These are phyloP conservation scores for Drosophila pullipes DNA, from an alignment of 2,888 invertebrate genomes.

Conservation along the genomic window DNA sequence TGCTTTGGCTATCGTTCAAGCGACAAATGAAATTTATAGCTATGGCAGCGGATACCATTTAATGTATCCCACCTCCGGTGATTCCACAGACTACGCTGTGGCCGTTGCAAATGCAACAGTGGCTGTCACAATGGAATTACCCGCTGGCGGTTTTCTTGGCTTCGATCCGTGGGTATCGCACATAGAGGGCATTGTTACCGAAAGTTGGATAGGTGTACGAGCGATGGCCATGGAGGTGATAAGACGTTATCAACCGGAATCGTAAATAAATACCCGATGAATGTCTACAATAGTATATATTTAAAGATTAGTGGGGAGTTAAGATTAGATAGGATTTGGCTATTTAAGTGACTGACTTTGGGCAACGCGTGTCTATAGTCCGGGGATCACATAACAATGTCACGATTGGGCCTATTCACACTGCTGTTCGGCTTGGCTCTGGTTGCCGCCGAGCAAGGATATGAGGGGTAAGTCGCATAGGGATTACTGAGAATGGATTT, in stretches of 20 bases:
- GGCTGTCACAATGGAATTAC: constrained; percentile 87
- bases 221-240: constrained; percentile 80
- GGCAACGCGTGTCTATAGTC: constrained; percentile 40
- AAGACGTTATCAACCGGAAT: constrained; percentile 40
- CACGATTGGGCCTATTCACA: constrained; percentile 28
- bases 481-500: background rate
- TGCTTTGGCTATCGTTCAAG: constrained; percentile 80
- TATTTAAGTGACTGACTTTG: constrained; percentile 52
- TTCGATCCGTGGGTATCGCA: constrained; percentile 86
- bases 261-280: constrained; percentile 51
- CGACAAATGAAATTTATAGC: constrained; percentile 80
- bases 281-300: constrained; percentile 20
- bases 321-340: constrained; percentile 55
- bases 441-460: constrained; percentile 41
- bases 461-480: constrained; percentile 46
- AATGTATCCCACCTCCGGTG: constrained; percentile 87
- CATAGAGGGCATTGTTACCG: constrained; percentile 83
- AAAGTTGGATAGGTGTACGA: constrained; percentile 86
- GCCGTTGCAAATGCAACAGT: constrained; percentile 76
- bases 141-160: constrained; percentile 86
- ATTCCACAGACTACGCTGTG: constrained; percentile 89
- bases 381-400: constrained; percentile 46
- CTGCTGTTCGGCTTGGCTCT: constrained; percentile 47
- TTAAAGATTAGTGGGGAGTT: constrained; percentile 33
- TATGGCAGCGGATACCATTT: constrained; percentile 85